Conservation (phyloP, 2,888 invertebrate genomes). For the Tipula vernalis region DNA sequence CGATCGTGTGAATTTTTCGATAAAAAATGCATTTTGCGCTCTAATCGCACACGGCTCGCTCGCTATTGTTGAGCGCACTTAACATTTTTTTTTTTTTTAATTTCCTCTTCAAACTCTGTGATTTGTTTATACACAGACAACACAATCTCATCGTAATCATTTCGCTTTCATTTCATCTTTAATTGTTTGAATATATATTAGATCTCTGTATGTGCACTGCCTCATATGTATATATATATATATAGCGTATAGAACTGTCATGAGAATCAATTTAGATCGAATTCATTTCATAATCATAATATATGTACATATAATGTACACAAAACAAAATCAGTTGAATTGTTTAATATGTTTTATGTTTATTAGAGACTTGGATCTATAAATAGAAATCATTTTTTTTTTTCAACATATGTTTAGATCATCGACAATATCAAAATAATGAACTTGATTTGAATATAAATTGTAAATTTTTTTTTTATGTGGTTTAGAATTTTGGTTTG, state of each 20-base stretch:
- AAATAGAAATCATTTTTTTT: background rate
- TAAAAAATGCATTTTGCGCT: background rate
- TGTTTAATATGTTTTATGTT: background rate
- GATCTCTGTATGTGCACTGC: background rate
- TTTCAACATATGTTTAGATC: background rate
- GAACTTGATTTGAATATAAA: background rate
- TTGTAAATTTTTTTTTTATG: background rate
- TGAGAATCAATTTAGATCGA: conserved; percentile 4
- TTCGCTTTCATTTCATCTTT: background rate
- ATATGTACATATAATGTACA: background rate
- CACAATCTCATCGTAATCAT: background rate
- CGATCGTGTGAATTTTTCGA: background rate
- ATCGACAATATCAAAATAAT: conserved; percentile 4
- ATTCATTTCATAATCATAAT: background rate
- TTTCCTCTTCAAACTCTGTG: background rate
- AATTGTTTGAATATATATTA: background rate
- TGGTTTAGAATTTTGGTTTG: background rate
- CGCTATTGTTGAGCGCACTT: background rate
- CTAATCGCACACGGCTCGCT: background rate
- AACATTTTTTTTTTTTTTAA: background rate
- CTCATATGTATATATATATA: background rate
- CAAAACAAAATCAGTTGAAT: background rate
- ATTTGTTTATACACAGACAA: background rate
- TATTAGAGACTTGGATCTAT: background rate
- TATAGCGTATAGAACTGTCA: background rate